Conservation (phyloP, 2,888 invertebrate species). For the Meandrusa payeni region DNA sequence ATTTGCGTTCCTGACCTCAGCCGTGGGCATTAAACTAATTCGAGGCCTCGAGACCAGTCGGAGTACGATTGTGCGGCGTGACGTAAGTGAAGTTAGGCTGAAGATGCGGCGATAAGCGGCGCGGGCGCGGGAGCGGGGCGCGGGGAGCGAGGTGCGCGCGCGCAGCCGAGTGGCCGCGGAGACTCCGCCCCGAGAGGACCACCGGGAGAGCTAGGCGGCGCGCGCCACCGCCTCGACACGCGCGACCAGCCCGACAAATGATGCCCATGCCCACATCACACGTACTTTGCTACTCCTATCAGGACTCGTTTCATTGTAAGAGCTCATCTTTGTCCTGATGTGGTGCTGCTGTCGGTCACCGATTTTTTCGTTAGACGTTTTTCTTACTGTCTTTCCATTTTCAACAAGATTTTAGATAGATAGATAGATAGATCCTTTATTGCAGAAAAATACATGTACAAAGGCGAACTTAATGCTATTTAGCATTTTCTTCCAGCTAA, state of each 20-base stretch:
- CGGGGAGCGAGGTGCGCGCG: conserved; percentile 44
- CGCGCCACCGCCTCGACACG: no score
- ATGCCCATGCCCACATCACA: conserved; percentile 50
- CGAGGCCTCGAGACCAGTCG: conserved; percentile 33
- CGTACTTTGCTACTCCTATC: conserved; percentile 18
- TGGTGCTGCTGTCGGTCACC: no score
- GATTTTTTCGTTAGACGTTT: no score
- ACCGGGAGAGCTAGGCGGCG: conserved; percentile 80
- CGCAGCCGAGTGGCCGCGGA: conserved; percentile 69
- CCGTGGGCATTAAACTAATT: conserved; percentile 32
- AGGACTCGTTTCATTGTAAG: no score
- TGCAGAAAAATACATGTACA: no score
- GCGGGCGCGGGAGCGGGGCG: no score
- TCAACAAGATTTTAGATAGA: no score
- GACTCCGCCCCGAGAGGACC: conserved; percentile 79
- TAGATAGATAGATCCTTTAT: no score
- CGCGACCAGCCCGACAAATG: conserved; percentile 39
- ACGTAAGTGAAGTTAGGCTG: conserved; percentile 70
- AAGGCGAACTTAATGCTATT: no score
- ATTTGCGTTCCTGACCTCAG: conserved; percentile 17
- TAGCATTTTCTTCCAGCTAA: no score
- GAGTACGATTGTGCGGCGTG: conserved; percentile 42
- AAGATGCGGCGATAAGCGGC: conserved; percentile 73
- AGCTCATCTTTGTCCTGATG: no score
- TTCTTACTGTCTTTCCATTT: no score